These are phyloP conservation scores for Chlorospingus semifuscus DNA, from an alignment of 2,797 vertebrate species.

Conservation along the genomic window DNA sequence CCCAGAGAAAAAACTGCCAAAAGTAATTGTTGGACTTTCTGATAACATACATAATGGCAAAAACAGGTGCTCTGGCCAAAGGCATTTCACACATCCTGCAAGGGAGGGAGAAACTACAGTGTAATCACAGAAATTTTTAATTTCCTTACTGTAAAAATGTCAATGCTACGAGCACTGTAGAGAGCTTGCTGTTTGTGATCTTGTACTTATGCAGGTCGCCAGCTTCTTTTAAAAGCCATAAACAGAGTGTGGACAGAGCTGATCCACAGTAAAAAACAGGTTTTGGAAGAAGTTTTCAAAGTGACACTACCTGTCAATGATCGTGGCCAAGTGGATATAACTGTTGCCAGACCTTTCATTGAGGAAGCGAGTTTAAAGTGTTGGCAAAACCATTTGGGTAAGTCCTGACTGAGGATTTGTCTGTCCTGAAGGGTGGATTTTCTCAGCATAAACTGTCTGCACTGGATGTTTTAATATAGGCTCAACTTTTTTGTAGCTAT, in stretches of 20 bases:
- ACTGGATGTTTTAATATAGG: background rate
- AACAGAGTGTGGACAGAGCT: constrained; percentile 98
- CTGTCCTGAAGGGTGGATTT: background rate
- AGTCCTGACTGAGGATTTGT: constrained; percentile 36
- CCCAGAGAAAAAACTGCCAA: background rate
- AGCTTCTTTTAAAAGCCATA: constrained; percentile 96
- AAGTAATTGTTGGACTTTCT: background rate
- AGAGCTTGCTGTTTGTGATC: background rate
- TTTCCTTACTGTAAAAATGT: background rate
- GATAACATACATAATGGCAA: background rate
- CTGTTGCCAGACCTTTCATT: constrained; percentile 84
- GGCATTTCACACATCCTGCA: background rate
- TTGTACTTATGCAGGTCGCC: constrained; percentile 81
- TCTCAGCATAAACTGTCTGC: background rate
- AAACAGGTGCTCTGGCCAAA: background rate
- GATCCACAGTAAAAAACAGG: constrained; percentile 95
- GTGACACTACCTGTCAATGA: constrained; percentile 94
- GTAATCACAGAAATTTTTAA: background rate
- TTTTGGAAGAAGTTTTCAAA: constrained; percentile 95
- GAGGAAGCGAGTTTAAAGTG: constrained; percentile 93
- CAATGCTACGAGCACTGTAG: rapidly evolving
- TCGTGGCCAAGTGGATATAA: constrained; percentile 93
- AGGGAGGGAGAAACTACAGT: background rate
- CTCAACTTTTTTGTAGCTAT: background rate
- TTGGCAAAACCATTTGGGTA: constrained; percentile 97